A percentile compares a stretch with the other conserved stretches of the same genome.
Conservation (phyloP, 2,113 vertebrate species). For the Ciconia boyciana region DNA sequence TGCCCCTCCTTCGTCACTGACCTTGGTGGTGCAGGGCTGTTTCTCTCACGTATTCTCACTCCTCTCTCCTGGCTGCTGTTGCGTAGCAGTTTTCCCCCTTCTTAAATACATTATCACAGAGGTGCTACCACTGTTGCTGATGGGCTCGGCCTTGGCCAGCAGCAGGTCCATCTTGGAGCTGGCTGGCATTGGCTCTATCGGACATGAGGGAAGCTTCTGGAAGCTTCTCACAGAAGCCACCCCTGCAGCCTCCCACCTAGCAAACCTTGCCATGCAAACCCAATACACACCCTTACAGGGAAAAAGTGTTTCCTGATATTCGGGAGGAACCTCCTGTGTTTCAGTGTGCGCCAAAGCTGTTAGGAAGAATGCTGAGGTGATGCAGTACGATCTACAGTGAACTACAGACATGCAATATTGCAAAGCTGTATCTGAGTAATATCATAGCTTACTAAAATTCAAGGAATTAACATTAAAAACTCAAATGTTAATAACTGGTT, state of each 20-base stretch:
- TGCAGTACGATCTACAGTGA: neutral
- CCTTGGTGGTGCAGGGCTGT: neutral
- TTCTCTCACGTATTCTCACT: neutral
- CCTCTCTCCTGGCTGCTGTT: neutral
- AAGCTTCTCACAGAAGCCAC: neutral
- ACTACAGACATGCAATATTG: neutral
- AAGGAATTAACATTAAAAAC: neutral
- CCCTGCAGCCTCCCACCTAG: neutral
- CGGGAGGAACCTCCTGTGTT: neutral
- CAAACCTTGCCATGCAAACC: neutral
- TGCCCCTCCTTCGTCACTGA: neutral
- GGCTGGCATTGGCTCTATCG: neutral
- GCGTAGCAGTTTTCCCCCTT: no score
- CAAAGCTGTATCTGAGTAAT: neutral
- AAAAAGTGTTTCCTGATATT: neutral
- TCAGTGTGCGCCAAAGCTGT: neutral
- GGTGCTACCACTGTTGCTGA: rapidly evolving
- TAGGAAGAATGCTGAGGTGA: neutral
- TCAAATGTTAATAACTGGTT: neutral
- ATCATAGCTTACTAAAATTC: neutral
- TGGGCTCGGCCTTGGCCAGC: neutral
- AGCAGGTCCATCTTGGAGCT: rapidly evolving
- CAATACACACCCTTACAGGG: neutral
- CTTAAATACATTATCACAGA: neutral
- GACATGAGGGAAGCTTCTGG: neutral